Conservation (phyloP, 2,797 vertebrate genomes). For the Pangasius sanitwongsei region DNA sequence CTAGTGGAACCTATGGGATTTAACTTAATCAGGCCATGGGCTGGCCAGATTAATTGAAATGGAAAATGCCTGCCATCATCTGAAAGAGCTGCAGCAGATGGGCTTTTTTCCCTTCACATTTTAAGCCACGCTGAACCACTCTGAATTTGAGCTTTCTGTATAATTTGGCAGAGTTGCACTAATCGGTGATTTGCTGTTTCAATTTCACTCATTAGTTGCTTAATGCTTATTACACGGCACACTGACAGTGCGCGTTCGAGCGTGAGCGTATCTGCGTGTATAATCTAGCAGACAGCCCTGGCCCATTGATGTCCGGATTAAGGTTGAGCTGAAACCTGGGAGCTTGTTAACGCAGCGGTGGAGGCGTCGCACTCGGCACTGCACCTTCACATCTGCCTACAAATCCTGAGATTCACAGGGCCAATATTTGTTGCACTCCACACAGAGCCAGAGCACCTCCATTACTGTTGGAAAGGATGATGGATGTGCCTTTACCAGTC, state of each 20-base stretch:
- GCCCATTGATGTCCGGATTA: constrained; percentile 42
- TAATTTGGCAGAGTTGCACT: constrained; percentile 37
- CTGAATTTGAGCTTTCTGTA: constrained; percentile 16
- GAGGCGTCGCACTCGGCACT: neutral
- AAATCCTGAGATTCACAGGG: neutral
- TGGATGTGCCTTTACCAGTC: constrained; percentile 11
- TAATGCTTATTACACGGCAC: constrained; percentile 36
- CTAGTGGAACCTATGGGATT: constrained; percentile 39
- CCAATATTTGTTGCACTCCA: constrained; percentile 4
- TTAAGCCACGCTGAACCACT: constrained; percentile 50
- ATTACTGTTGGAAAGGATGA: constrained; percentile 15
- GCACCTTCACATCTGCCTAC: constrained; percentile 12
- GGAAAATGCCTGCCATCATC: constrained; percentile 35
- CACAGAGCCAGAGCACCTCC: neutral
- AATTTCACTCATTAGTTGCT: constrained; percentile 50
- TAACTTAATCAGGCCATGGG: constrained; percentile 34
- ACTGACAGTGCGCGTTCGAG: neutral
- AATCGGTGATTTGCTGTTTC: constrained; percentile 47
- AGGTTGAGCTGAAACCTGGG: constrained; percentile 17
- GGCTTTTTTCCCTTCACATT: constrained; percentile 41
- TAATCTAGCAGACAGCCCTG: constrained; percentile 27
- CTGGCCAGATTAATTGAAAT: constrained; percentile 56
- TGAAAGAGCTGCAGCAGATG: constrained; percentile 55
- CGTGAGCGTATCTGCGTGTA: constrained; percentile 23
- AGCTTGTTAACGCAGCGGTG: constrained; percentile 24